These are phyloP conservation scores for Zelostemma sp. DNA, from an alignment of 1,140 invertebrate genomes.

Conservation along the genomic window DNA sequence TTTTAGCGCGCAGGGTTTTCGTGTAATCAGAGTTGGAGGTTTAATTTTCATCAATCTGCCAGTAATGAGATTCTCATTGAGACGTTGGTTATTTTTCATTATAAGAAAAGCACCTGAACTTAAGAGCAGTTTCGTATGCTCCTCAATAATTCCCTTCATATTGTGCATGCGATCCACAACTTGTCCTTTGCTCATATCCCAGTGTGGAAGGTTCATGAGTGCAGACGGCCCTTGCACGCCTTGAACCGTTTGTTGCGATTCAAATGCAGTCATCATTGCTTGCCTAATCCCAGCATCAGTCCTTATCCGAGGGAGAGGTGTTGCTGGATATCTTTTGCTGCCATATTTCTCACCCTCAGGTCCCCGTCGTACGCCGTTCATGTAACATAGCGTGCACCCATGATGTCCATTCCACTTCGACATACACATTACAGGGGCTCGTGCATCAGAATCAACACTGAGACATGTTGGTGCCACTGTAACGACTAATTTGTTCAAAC, in stretches of 20 bases:
- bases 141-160: background rate
- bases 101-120: background rate
- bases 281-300: no score
- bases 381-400: slow-evolving; percentile 16
- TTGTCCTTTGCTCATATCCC: no score
- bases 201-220: no score
- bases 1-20: background rate
- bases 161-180: no score
- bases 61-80: background rate
- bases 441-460: slow-evolving; percentile 22
- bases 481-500: slow-evolving; percentile 5
- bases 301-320: background rate
- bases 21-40: background rate
- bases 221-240: no score
- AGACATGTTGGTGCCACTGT: slow-evolving; percentile 13
- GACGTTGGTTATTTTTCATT: background rate
- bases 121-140: background rate
- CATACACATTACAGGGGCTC: slow-evolving; percentile 15
- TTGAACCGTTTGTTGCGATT: no score
- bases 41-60: background rate
- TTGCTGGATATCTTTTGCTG: background rate
- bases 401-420: slow-evolving; percentile 11
- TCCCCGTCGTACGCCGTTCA: no score
- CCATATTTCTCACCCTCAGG: no score
- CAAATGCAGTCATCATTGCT: no score